Base-by-base conservation (phyloP, 2,888 invertebrate species). In the Hirtodrosophila alboralis region DNA sequence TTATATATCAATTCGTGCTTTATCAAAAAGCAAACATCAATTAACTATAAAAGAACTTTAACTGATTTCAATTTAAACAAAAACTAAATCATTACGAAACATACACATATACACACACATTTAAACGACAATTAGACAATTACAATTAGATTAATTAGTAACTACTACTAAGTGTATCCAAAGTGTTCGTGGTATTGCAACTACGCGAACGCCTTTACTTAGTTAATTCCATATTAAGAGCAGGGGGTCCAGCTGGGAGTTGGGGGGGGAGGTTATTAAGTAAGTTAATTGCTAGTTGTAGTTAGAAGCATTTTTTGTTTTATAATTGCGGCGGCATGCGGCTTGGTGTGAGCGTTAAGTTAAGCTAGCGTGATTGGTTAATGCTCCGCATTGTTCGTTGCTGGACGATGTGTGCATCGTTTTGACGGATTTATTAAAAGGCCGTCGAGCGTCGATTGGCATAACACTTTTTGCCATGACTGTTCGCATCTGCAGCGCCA, bases 401-500 rank as follows among this genome's bases (percentile, higher is more conserved):
- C 83, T 84, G 64, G 73, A 65, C 60, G 75, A 47, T 58, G 52
- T 58, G 52, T 58, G 58, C 53, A 61, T 67, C 49, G 31, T 61
- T n/a, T n/a, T 53, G 33, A 34, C 38, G 49, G 30, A 48, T 51
- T 8, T 23, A 21, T 72, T 86, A 89, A 75, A 90, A 89, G 84
- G 89, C 90, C 66, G 90, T 89, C 71, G 89, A 90, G 78, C 90
- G 90, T 79, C 89, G 86, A 72, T 90, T 89, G 74, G 83, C 85
- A 72, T 81, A 86, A 57, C 76, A 80, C 48, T 87, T 88, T 59
- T 83, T 83, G 77, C 77, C 86, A 63, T 71, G 64, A 34, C 53
- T 64, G 60, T 65, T 72, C 87, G 85, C 86, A 85, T 85, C 83
- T 41, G 76, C 76, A 74, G 87, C 72, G 77, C 52, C 69, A 70